Evolutionary conservation across 2,113 vertebrate species (phyloP).

Genomic region (Poecile atricapillus): DNA sequence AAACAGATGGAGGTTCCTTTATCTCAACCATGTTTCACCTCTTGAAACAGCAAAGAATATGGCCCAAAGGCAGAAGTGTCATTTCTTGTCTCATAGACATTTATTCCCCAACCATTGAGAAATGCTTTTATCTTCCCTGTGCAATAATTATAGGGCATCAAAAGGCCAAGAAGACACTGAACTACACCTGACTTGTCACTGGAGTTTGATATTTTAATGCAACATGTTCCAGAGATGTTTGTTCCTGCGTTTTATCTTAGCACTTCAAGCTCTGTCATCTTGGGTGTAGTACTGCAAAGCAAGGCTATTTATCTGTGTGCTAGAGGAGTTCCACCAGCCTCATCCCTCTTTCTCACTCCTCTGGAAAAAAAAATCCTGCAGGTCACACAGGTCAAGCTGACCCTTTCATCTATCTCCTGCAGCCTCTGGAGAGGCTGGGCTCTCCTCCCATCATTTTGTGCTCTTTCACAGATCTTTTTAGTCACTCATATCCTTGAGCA

Average conservation of each 20-base stretch:
- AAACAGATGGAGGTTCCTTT: constrained; percentile 5
- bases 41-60: constrained; percentile 11
- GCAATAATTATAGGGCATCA: constrained; percentile 44
- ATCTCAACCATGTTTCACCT: background rate
- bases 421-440: background rate
- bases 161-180: constrained; percentile 27
- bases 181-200: constrained; percentile 4
- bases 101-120: constrained; percentile 8
- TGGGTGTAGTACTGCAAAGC: background rate
- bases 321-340: background rate
- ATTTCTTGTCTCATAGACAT: background rate
- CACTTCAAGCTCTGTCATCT: background rate
- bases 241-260: constrained; percentile 34
- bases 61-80: background rate
- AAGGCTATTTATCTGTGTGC: background rate
- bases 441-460: background rate
- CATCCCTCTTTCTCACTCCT: background rate
- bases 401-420: background rate
- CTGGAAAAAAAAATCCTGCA: background rate
- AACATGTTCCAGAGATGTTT: background rate
- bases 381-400: background rate
- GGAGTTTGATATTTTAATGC: constrained; percentile 54
- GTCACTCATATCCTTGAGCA: background rate
- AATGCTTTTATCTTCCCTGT: constrained; percentile 56
- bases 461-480: background rate